Base-by-base conservation (phyloP, 2,113 vertebrate genomes). In the Anguilla japonica region DNA sequence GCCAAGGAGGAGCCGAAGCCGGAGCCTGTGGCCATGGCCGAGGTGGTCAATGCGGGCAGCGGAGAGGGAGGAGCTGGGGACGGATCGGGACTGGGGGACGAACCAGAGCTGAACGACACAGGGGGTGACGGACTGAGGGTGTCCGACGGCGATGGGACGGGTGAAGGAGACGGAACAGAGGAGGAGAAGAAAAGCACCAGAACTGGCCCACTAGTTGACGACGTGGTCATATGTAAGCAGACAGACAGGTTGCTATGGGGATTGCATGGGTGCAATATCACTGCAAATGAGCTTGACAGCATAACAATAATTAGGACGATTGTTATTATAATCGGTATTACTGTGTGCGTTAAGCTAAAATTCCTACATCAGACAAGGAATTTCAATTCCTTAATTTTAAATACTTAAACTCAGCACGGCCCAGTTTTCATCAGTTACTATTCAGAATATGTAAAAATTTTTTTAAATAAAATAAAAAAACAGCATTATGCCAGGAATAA, bases 1-100 rank as follows among this genome's bases (percentile, higher is more conserved):
- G 34, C 34, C 34, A 34, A 91, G 86, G 93, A 95, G 80, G 93
- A 95, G 88, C 91, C 34, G 1, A 93, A 67, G 75, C 0, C 9
- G 94, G 41, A 78, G 41, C 88, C 88, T 26, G 88, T 90, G 90
- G 67, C n/a, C 20, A 29, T 16, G 6, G 34, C 16, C 5, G 71
- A 14, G 11, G 41, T 15, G 26, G 81, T 46, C 11, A 7, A 22
- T 16, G 8, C 26, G 22, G n/a, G 41, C 18, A n/a, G 46, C 4
- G n/a, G 34, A 53, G 67, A 15, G 39, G 67, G 82, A 22, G 83
- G 71, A 29, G 63, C 34, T 22, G 60, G n/a, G 40, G 79, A 56
- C 22, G n/a, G 60, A 40, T 26, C 16, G 15, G 75, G 15, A 11
- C 26, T 34, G 8, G n/a, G 26, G 20, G n/a, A 79, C 14, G 78